Conservation (phyloP, 2,113 vertebrate genomes). For the Choloepus hoffmanni region DNA sequence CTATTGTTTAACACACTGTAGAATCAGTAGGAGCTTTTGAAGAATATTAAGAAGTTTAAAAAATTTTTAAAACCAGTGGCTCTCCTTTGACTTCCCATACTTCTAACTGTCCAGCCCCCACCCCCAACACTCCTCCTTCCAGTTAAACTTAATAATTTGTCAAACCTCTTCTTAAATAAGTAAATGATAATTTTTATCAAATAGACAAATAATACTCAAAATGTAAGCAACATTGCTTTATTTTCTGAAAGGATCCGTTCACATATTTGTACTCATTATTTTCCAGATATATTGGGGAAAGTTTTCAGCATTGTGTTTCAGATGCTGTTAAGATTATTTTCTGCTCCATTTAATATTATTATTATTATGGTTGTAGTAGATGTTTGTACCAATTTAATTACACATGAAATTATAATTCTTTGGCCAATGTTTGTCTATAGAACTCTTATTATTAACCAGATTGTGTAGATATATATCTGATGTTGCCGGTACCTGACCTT, state of each 20-base stretch:
- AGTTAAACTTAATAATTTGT: not conserved
- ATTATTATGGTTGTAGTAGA: not conserved
- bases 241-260: not conserved
- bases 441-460: constrained; percentile 23
- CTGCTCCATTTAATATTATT: not conserved
- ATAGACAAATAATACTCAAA: not conserved
- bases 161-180: not conserved
- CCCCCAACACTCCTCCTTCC: rapidly evolving
- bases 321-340: not conserved
- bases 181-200: not conserved
- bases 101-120: not conserved
- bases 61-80: not conserved
- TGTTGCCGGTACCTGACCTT: not conserved
- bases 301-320: not conserved
- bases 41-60: not conserved
- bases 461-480: not conserved
- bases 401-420: not conserved
- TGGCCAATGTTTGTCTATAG: not conserved
- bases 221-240: not conserved
- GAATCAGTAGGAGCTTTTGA: not conserved
- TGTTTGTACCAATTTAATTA: not conserved
- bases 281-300: not conserved
- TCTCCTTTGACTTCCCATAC: not conserved
- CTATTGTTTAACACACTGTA: not conserved
- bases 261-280: not conserved